Percentiles rank a stretch among this genome's conserved stretches.
Evolutionary conservation across 2,113 vertebrate species (phyloP).

Genomic region (Vireo altiloquus): DNA sequence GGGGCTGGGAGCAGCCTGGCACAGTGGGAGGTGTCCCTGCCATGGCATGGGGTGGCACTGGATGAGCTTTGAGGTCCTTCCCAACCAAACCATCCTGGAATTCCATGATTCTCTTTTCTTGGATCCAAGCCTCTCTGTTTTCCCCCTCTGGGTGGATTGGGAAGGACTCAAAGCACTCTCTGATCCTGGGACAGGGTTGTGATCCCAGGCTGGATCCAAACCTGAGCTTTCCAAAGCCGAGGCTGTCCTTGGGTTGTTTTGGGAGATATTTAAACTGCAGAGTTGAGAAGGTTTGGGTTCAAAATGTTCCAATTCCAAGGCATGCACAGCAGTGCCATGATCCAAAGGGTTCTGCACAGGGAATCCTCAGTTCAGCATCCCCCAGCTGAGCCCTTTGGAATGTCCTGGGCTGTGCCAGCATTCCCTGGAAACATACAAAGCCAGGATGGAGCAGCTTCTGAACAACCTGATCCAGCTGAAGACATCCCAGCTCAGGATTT

Average conservation of each 20-base stretch:
- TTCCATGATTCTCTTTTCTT: not conserved
- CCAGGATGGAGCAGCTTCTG: rapidly evolving
- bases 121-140: not conserved
- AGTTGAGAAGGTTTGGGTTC: not conserved
- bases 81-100: not conserved
- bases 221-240: not conserved
- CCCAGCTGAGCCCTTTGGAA: not conserved
- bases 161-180: not conserved
- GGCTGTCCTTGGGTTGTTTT: not conserved
- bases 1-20: not conserved
- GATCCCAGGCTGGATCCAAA: not conserved
- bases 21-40: not conserved
- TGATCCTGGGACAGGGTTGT: not conserved
- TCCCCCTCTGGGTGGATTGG: rapidly evolving
- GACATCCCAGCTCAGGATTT: not conserved
- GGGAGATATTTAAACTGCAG: not conserved
- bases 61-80: not conserved
- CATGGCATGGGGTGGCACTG: not conserved
- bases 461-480: rapidly evolving
- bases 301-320: not conserved
- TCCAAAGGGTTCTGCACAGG: not conserved
- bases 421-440: not conserved
- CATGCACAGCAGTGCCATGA: rapidly evolving
- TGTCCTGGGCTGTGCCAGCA: not conserved
- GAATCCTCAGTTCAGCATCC: not conserved